phyloP scores from a whole-genome alignment of 2,113 vertebrate species.

The Abramis brama region DNA sequence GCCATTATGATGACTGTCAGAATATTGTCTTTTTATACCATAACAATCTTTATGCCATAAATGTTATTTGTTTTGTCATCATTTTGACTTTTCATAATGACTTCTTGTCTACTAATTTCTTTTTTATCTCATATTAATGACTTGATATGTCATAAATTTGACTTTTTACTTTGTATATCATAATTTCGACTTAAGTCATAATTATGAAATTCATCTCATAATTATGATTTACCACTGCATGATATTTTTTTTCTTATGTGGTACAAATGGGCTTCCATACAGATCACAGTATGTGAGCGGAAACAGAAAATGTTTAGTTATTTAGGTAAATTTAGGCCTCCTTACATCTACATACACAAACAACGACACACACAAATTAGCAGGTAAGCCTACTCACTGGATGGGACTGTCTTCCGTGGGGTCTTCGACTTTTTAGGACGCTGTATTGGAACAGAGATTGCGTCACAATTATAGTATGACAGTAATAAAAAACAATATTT shows the following conservation, averaged over 20 bases:
- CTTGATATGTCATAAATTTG: not conserved
- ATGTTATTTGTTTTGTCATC: too few species aligned
- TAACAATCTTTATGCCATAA: too few species aligned
- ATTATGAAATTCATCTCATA: not conserved
- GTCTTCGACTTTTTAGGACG: constrained; percentile 37
- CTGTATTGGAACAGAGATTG: constrained; percentile 31
- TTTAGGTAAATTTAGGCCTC: constrained; percentile 5
- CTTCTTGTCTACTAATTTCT: not conserved
- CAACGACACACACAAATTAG: not conserved
- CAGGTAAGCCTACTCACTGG: constrained; percentile 42
- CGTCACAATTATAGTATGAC: not conserved
- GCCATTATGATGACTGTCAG: too few species aligned
- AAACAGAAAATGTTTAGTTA: not conserved
- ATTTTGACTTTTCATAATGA: too few species aligned
- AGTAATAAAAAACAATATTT: not conserved
- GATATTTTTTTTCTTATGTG: not conserved
- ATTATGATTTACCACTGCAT: not conserved
- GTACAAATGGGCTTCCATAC: not conserved
- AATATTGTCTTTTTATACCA: too few species aligned
- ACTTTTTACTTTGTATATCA: not conserved
- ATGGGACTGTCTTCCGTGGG: not conserved
- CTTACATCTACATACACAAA: not conserved
- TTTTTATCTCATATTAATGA: not conserved
- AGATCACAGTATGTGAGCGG: not conserved
- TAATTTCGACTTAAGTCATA: not conserved